A percentile compares a stretch with the other conserved stretches of the same genome.
These are phyloP conservation scores for Dromiciops gliroides DNA, from an alignment of 2,113 vertebrate genomes.

Conservation along the genomic window DNA sequence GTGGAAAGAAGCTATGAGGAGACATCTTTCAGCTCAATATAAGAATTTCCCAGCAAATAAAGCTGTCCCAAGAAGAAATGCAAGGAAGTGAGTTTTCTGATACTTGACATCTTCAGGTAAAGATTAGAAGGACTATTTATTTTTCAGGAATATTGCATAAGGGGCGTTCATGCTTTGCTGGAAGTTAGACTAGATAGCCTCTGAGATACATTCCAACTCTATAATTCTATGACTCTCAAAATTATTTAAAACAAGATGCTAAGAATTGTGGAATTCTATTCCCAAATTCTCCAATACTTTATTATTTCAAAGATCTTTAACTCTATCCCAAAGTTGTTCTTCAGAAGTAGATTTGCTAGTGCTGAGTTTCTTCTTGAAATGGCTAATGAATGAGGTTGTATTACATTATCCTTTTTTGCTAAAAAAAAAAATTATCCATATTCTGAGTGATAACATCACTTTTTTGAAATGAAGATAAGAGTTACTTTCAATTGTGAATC, in stretches of 20 bases:
- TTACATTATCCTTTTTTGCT: neutral
- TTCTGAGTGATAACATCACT: neutral
- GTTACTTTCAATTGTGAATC: constrained; percentile 28
- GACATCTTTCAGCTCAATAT: neutral
- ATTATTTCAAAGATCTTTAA: neutral
- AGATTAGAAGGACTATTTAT: neutral
- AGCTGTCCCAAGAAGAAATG: neutral
- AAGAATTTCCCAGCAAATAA: neutral
- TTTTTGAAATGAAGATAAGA: neutral
- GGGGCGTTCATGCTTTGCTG: neutral
- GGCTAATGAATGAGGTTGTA: neutral
- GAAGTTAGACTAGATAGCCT: neutral
- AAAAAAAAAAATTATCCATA: neutral
- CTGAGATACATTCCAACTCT: neutral
- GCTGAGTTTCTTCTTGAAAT: neutral
- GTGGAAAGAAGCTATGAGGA: neutral
- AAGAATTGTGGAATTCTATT: constrained; percentile 31
- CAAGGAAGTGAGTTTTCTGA: neutral
- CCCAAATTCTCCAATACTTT: neutral
- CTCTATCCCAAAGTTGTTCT: neutral
- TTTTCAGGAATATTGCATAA: neutral
- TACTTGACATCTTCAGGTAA: neutral
- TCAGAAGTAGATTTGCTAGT: neutral
- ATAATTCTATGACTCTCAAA: neutral
- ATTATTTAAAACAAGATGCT: constrained; percentile 24